Percentiles rank a stretch among this genome's conserved stretches.
phyloP scores from a whole-genome alignment of 1,140 invertebrate species.

The Hycleus cichorii region DNA sequence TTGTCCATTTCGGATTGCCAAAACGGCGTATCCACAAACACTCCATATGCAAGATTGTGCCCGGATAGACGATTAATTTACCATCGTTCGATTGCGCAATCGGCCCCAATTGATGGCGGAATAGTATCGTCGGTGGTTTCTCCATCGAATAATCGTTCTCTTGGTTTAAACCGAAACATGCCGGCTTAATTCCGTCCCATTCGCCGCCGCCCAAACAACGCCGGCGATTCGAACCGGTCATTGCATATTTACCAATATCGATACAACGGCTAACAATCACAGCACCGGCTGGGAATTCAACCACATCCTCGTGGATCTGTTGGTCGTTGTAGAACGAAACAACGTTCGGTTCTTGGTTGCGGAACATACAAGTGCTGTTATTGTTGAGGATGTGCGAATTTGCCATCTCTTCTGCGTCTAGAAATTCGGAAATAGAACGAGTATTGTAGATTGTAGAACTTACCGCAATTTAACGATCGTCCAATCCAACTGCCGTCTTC shows the following conservation, averaged over 20 bases:
- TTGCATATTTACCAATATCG: conserved; percentile 63
- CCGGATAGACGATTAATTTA: conserved; percentile 74
- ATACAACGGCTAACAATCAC: conserved; percentile 63
- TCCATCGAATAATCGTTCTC: conserved; percentile 81
- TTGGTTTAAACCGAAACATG: conserved; percentile 74
- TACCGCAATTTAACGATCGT: conserved; percentile 65
- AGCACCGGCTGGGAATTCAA: conserved; percentile 68
- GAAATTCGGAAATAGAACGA: not conserved
- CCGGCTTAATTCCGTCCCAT: conserved; percentile 70
- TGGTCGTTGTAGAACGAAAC: conserved; percentile 73
- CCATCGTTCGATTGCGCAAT: conserved; percentile 83
- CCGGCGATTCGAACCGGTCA: conserved; percentile 49
- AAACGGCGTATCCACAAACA: conserved; percentile 78
- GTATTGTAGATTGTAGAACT: not conserved
- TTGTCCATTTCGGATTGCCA: conserved; percentile 76
- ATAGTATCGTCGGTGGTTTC: conserved; percentile 76
- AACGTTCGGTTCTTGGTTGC: conserved; percentile 69
- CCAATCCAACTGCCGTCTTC: conserved; percentile 78
- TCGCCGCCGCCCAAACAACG: conserved; percentile 65
- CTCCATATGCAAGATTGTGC: conserved; percentile 77
- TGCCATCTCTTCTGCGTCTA: conserved; percentile 46
- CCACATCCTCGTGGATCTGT: conserved; percentile 62
- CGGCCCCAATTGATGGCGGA: conserved; percentile 69
- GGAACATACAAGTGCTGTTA: conserved; percentile 67
- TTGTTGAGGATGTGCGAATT: conserved; percentile 40